A percentile compares a stretch with the other conserved stretches of the same genome.
These are phyloP conservation scores for Recurvirostra avosetta DNA, from an alignment of 2,113 vertebrate species.

Conservation along the genomic window DNA sequence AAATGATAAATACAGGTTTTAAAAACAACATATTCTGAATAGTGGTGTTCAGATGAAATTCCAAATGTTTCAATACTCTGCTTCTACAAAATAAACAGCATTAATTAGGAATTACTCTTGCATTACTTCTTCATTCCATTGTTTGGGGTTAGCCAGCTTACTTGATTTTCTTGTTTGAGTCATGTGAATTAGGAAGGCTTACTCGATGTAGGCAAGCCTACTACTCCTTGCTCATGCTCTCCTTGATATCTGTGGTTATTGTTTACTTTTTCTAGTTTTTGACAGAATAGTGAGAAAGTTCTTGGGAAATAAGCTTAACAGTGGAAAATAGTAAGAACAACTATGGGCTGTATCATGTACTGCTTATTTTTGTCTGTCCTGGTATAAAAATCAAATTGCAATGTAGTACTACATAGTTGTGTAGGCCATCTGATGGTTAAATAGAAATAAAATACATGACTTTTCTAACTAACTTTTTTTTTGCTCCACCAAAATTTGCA, in stretches of 20 bases:
- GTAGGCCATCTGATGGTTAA: not conserved
- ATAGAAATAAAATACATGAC: not conserved
- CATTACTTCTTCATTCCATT: constrained; percentile 51
- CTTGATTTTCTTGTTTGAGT: constrained; percentile 54
- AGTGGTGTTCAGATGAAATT: not conserved
- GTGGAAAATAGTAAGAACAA: not conserved
- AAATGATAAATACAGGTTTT: not conserved
- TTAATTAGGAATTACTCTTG: constrained; percentile 33
- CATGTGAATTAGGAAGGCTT: not conserved
- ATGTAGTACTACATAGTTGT: not conserved
- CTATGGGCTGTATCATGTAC: not conserved
- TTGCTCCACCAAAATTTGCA: not conserved
- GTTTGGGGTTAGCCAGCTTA: constrained; percentile 14
- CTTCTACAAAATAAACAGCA: not conserved
- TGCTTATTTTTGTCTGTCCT: not conserved
- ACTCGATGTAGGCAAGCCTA: not conserved
- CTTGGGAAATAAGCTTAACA: not conserved
- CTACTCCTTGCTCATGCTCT: not conserved
- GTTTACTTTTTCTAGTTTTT: not conserved
- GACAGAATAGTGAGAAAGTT: not conserved
- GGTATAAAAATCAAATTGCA: not conserved
- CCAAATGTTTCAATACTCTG: not conserved
- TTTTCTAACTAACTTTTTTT: not conserved
- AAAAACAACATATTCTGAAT: not conserved
- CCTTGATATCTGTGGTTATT: not conserved